Base-by-base conservation (phyloP, 2,113 vertebrate genomes). In the Pholis gunnellus region DNA sequence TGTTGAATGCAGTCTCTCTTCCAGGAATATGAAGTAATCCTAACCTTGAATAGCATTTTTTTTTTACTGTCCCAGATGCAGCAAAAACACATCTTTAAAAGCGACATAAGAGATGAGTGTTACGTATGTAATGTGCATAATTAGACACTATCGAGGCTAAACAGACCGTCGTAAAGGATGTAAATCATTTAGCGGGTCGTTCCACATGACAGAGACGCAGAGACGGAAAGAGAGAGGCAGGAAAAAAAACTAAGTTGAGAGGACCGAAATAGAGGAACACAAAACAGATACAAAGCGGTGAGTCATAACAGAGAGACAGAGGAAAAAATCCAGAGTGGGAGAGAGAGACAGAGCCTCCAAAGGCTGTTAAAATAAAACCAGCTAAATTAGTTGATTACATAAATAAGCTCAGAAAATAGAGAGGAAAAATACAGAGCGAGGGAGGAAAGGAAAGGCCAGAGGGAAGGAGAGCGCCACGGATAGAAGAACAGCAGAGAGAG, bases 331-430 rank as follows among this genome's bases (percentile, higher is more conserved):
- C 63, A 36, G 76, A 63, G 56, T 59, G 60, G 31, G 1, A 74
- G 48, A 68, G 48, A 64, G 25, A 79, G 71, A 64, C 64, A 56
- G 10, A 64, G 72, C 75, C 75, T 86, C 79, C 59, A 63, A 86
- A 79, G 60, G 68, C 64, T 67, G 81, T 85, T 86, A 79, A 87
- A 86, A 87, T 86, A 84, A 85, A 86, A 84, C 44, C 74, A 71
- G 79, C 75, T 80, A 87, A 91, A 92, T 79, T 60, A 78, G 75
- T 83, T 79, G 72, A 90, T 88, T 86, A 86, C 79, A 85, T 88
- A 89, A 93, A 93, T 80, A 83, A 77, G 79, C 81, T 87, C 27
- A 48, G 71, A 82, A 66, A 85, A 85, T n/a, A 75, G 44, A 64
- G 56, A 78, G 50, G 52, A 68, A 69, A 17, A 84, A 73, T 48